Percentiles rank a stretch among this genome's conserved stretches.
Evolutionary conservation across 2,113 vertebrate species (phyloP).

Genomic region (Camelus bactrianus): DNA sequence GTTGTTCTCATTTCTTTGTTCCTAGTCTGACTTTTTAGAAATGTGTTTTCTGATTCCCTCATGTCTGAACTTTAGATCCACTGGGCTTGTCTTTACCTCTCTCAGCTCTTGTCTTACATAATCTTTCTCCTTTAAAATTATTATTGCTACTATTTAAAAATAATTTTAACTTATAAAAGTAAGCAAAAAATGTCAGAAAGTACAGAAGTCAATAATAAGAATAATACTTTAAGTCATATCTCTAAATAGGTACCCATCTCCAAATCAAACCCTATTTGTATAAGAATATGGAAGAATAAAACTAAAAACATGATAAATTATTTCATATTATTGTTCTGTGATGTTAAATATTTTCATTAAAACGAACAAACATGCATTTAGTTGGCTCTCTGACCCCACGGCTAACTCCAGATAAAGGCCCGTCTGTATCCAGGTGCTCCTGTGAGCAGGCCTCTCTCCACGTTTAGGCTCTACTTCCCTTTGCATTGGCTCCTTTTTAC

Average conservation of each 20-base stretch:
- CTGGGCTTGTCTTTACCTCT: background rate
- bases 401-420: background rate
- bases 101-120: background rate
- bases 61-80: background rate
- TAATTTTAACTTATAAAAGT: background rate
- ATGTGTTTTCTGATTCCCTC: background rate
- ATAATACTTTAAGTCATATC: background rate
- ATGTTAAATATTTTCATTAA: slow-evolving; percentile 29
- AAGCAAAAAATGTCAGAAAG: background rate
- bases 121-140: background rate
- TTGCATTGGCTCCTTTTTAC: background rate
- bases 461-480: background rate
- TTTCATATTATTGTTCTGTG: background rate
- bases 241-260: background rate
- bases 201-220: background rate
- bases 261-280: background rate
- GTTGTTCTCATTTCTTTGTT: background rate
- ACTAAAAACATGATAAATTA: background rate
- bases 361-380: background rate
- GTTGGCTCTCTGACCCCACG: background rate
- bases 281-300: background rate
- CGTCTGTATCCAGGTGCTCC: background rate
- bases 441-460: background rate
- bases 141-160: background rate
- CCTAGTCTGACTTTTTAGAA: background rate